Conservation (phyloP, 2,113 vertebrate genomes). For the Sterrhoptilus dennistouni region DNA sequence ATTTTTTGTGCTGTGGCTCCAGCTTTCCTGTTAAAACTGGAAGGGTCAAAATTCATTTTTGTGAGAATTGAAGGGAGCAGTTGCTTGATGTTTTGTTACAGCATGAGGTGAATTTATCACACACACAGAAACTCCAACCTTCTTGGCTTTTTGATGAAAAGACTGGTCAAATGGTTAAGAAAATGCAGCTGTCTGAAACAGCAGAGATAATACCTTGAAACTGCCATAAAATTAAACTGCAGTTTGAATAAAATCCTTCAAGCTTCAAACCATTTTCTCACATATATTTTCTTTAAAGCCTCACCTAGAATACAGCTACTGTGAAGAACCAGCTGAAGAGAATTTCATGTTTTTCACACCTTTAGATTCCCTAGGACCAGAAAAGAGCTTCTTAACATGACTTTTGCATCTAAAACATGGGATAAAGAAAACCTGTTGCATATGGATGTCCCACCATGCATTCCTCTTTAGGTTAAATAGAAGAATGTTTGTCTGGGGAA, state of each 20-base stretch:
- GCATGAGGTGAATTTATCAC: not conserved
- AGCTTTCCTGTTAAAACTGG: not conserved
- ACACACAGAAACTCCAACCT: not conserved
- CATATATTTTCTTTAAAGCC: not conserved
- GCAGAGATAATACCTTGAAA: not conserved
- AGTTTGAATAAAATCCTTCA: not conserved
- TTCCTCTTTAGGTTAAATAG: not conserved
- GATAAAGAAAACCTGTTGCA: not conserved
- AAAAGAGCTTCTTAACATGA: not conserved
- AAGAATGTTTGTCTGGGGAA: not conserved
- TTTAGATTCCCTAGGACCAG: not conserved
- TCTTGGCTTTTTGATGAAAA: not conserved
- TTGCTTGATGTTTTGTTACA: not conserved
- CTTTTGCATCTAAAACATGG: not conserved
- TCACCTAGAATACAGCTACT: not conserved
- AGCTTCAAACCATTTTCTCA: not conserved
- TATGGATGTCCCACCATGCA: not conserved
- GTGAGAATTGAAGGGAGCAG: not conserved
- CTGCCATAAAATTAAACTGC: not conserved
- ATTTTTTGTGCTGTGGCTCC: not conserved
- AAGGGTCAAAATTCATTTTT: not conserved
- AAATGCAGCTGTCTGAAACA: not conserved
- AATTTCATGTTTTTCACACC: not conserved
- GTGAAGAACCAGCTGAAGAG: not conserved
- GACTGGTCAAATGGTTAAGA: not conserved